Conservation (phyloP, 2,797 vertebrate species). For the Gallinago stenura region DNA sequence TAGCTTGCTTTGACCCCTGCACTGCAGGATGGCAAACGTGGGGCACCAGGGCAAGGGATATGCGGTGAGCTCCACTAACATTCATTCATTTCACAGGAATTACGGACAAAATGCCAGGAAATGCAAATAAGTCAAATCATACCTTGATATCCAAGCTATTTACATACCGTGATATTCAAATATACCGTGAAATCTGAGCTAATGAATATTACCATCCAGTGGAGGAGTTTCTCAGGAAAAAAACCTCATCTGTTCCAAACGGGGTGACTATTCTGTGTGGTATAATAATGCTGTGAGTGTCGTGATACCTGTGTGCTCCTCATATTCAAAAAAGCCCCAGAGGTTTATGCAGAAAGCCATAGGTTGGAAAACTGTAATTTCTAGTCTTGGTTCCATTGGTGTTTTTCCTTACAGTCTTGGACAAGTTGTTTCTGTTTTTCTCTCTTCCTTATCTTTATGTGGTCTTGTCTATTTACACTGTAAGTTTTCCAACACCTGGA, state of each 20-base stretch:
- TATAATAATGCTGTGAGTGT: neutral
- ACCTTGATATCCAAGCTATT: neutral
- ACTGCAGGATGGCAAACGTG: fast-evolving
- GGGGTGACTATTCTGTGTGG: neutral
- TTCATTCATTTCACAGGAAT: neutral
- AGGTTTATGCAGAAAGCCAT: neutral
- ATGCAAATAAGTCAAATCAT: neutral
- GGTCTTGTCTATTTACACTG: neutral
- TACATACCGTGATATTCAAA: neutral
- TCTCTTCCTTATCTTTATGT: neutral
- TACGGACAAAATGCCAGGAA: neutral
- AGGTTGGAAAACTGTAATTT: neutral
- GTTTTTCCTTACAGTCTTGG: neutral
- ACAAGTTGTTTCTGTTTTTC: neutral
- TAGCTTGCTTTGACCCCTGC: neutral
- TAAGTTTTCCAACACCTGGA: slow-evolving; percentile 9
- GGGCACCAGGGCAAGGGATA: neutral
- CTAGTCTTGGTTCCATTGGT: neutral
- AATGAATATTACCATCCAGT: neutral
- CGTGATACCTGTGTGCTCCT: neutral
- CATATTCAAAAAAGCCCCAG: neutral
- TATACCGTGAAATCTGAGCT: neutral
- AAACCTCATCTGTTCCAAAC: neutral
- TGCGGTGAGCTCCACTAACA: neutral
- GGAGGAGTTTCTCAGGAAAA: neutral